A percentile compares a stretch with the other conserved stretches of the same genome.
phyloP scores from a whole-genome alignment of 2,797 vertebrate genomes.

The Pseudocheirus occidentalis region DNA sequence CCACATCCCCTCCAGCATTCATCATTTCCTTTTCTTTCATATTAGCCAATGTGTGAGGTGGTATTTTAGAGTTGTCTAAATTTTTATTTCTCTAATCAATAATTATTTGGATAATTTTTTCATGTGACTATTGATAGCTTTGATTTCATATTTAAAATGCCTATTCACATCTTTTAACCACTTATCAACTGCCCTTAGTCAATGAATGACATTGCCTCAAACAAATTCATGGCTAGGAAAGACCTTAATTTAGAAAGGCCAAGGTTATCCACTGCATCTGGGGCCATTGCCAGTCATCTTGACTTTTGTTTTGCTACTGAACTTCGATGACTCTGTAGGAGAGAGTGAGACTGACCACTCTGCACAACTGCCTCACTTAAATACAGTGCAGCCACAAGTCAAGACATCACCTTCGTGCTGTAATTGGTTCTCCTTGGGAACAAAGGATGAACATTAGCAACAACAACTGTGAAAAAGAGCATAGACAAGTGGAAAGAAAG shows the following conservation, averaged over 20 bases:
- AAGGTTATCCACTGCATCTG: background rate
- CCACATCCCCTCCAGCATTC: background rate
- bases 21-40: background rate
- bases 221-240: background rate
- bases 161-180: background rate
- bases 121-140: background rate
- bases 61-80: background rate
- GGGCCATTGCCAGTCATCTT: background rate
- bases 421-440: background rate
- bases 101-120: background rate
- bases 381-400: background rate
- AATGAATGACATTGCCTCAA: background rate
- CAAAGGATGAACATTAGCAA: background rate
- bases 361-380: background rate
- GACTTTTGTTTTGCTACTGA: background rate
- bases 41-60: background rate
- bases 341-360: background rate
- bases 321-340: background rate
- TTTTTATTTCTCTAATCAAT: background rate
- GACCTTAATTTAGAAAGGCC: background rate
- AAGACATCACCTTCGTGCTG: background rate
- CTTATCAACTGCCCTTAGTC: too few relatives aligned
- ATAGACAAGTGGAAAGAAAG: background rate
- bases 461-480: background rate
- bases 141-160: background rate